Evolutionary conservation across 1,140 invertebrate genomes (phyloP), one percentile per base, ranked within the genome.

Genomic region (Pseudomyrmex pallidus): DNA sequence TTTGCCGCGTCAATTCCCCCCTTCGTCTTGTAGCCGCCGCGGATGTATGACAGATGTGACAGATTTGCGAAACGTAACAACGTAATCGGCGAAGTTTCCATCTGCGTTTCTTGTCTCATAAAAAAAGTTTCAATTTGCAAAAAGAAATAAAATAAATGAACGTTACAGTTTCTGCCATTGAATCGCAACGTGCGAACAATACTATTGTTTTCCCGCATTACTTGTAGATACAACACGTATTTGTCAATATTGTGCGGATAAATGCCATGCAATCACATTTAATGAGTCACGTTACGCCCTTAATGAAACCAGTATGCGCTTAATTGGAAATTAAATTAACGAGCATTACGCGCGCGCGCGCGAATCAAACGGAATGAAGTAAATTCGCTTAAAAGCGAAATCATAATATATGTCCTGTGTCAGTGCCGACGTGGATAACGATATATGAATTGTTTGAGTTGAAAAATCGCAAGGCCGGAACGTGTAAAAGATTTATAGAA

Each of bases 241-340:
- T 85, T 85, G 61, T 82, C 86, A 82, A 56, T 76, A 85, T 25
- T 17, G 57, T 25, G 61, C 48, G 74, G 85, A 87, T 85, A 82
- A 88, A 88, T 88, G 66, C 66, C 61, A 56, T 25, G 74, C 77
- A 73, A 84, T 88, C 80, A 74, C 66, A 77, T 57, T 77, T 88
- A 88, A 88, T 82, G 83, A 64, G 83, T 85, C 74, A 88, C 86
- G 73, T 82, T 87, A 74, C 61, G 25, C 72, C 67, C 74, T 85
- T 87, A 88, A 88, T 83, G 83, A 88, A 85, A 88, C 76, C 87
- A 54, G 77, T 56, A 63, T 72, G 76, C 77, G 76, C 76, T 88
- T 88, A 88, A 88, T 88, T 88, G 83, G 77, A 88, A 87, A 87
- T 88, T 85, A 85, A 85, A 88, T 88, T 88, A 88, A 88, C 84